These are phyloP conservation scores for Anarrhichthys ocellatus DNA, from an alignment of 2,113 vertebrate genomes.

Conservation along the genomic window DNA sequence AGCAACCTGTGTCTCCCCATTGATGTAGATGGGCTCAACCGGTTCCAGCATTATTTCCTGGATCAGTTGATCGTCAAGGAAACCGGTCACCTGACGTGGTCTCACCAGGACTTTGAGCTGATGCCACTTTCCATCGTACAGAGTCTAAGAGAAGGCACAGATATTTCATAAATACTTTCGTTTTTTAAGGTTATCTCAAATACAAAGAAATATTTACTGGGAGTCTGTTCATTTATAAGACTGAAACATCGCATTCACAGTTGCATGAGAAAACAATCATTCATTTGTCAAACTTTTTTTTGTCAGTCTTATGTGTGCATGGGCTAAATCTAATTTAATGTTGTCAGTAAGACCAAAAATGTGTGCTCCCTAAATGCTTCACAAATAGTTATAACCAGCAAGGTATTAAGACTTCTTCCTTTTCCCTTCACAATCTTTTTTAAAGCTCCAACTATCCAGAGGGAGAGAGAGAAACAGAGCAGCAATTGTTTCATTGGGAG, in stretches of 20 bases:
- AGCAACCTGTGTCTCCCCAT: slow-evolving; percentile 84
- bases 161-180: neutral
- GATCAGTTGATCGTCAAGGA: slow-evolving; percentile 78
- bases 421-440: slow-evolving; percentile 43
- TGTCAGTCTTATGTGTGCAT: neutral
- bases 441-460: neutral
- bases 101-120: slow-evolving; percentile 84
- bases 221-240: neutral
- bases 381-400: slow-evolving; percentile 10
- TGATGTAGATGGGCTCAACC: slow-evolving; percentile 83
- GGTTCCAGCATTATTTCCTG: slow-evolving; percentile 67
- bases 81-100: slow-evolving; percentile 66
- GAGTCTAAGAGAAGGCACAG: slow-evolving; percentile 41
- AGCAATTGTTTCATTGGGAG: slow-evolving; percentile 33
- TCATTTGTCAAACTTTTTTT: slow-evolving; percentile 30
- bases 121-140: slow-evolving; percentile 82
- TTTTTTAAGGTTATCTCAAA: slow-evolving; percentile 5
- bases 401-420: slow-evolving; percentile 14
- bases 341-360: slow-evolving; percentile 9
- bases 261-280: slow-evolving; percentile 33
- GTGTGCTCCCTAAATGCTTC: slow-evolving; percentile 24
- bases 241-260: neutral
- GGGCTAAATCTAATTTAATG: slow-evolving; percentile 24
- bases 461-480: slow-evolving; percentile 40
- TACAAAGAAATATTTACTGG: neutral